phyloP scores from a whole-genome alignment of 2,797 vertebrate genomes.

The Ctenopoma multispine region DNA sequence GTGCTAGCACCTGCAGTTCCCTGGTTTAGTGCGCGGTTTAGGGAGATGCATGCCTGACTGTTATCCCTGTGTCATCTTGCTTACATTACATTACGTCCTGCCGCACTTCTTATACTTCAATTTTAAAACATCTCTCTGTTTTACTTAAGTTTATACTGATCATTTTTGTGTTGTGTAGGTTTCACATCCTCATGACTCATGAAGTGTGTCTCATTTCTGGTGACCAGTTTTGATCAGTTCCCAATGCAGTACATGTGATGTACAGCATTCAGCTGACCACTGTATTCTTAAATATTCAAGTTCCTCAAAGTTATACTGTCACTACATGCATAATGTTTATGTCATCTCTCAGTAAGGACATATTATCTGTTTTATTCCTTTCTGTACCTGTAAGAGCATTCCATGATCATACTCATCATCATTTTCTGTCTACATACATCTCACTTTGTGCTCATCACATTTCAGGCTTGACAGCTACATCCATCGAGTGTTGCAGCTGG shows the following conservation, averaged over 20 bases:
- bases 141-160: conserved; percentile 2
- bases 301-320: not conserved
- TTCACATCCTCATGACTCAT: conserved; percentile 13
- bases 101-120: conserved; percentile 5
- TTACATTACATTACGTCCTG: conserved; percentile 37
- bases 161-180: conserved; percentile 32
- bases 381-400: conserved; percentile 9
- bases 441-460: conserved; percentile 39
- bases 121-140: conserved; percentile 18
- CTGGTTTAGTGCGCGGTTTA: conserved; percentile 61
- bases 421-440: conserved; percentile 24
- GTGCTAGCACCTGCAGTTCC: conserved; percentile 49
- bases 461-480: conserved; percentile 48
- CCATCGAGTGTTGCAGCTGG: conserved; percentile 38
- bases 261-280: not conserved
- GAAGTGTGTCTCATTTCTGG: conserved; percentile 25
- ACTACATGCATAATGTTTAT: not conserved
- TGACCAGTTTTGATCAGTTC: conserved; percentile 14
- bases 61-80: conserved; percentile 27
- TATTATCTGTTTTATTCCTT: not conserved
- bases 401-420: conserved; percentile 11
- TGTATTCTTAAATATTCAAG: not conserved
- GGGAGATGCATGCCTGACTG: conserved; percentile 34
- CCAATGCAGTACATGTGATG: not conserved
- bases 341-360: not conserved